Percentiles rank a stretch among this genome's conserved stretches.
Conservation (phyloP, 2,113 vertebrate genomes). For the Corydoras maculifer region DNA sequence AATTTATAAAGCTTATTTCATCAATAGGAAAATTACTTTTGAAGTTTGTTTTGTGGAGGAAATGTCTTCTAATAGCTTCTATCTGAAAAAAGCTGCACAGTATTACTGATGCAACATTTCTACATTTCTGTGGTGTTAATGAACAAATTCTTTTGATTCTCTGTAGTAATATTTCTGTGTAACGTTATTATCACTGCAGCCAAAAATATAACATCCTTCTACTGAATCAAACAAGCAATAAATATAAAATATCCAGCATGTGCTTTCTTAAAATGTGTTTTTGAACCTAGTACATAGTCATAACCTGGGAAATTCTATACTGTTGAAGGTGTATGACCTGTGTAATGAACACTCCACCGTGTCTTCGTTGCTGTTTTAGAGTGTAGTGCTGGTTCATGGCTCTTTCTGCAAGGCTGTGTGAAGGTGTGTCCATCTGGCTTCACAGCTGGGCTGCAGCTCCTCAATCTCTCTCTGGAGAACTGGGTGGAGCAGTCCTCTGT, state of each 20-base stretch:
- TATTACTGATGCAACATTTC: neutral
- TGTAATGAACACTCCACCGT: neutral
- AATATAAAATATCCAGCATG: no score
- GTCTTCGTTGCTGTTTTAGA: constrained; percentile 60
- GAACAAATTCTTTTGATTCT: neutral
- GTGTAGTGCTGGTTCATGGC: constrained; percentile 85
- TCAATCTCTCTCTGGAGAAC: constrained; percentile 77
- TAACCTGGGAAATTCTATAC: no score
- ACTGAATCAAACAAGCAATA: neutral
- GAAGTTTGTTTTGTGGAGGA: neutral
- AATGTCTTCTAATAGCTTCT: neutral
- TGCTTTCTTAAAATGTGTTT: no score
- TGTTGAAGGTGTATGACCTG: no score
- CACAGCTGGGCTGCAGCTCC: constrained; percentile 65
- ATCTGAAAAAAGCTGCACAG: neutral
- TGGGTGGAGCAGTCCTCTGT: constrained; percentile 77
- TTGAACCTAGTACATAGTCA: no score
- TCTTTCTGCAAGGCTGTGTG: constrained; percentile 90
- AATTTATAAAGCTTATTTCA: constrained; percentile 19
- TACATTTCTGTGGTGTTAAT: neutral
- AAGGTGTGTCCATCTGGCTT: constrained; percentile 82
- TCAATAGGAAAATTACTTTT: constrained; percentile 13
- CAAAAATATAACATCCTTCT: neutral
- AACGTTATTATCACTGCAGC: neutral
- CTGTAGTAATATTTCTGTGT: neutral